phyloP scores from a whole-genome alignment of 2,113 vertebrate species.

The Rafetus swinhoei region DNA sequence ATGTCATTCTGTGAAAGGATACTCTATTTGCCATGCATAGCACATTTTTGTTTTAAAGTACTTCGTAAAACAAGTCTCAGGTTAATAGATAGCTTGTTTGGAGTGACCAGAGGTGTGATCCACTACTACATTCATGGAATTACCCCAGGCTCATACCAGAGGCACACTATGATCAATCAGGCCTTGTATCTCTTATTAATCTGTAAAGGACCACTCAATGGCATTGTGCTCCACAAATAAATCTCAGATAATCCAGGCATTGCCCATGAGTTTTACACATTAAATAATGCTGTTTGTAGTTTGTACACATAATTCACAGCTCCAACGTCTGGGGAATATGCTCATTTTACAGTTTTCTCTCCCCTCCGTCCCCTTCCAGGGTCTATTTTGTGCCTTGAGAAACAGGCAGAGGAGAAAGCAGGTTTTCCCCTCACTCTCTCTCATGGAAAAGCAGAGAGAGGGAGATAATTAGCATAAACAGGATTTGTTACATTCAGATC shows the following conservation, averaged over 20 bases:
- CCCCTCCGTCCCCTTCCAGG: not conserved
- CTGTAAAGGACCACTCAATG: not conserved
- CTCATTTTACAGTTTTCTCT: not conserved
- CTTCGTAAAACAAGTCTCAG: no score
- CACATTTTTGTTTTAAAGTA: no score
- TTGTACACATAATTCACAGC: not conserved
- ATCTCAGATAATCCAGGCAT: not conserved
- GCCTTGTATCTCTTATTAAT: not conserved
- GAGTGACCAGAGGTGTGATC: slow-evolving; percentile 5
- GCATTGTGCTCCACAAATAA: not conserved
- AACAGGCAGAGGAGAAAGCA: not conserved
- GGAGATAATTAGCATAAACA: not conserved
- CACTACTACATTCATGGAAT: not conserved
- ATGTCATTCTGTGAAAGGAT: not conserved
- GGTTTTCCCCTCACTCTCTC: not conserved
- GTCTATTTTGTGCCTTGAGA: not conserved
- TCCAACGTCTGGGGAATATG: not conserved
- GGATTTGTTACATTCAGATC: not conserved
- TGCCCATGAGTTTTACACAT: not conserved
- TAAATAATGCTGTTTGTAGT: not conserved
- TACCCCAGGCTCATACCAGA: not conserved
- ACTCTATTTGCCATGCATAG: no score
- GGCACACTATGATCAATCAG: not conserved
- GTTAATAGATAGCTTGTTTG: not conserved
- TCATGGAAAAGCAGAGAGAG: not conserved